Evolutionary conservation across 2,888 invertebrate genomes (phyloP).

Genomic region (Netelia fuscicornis): DNA sequence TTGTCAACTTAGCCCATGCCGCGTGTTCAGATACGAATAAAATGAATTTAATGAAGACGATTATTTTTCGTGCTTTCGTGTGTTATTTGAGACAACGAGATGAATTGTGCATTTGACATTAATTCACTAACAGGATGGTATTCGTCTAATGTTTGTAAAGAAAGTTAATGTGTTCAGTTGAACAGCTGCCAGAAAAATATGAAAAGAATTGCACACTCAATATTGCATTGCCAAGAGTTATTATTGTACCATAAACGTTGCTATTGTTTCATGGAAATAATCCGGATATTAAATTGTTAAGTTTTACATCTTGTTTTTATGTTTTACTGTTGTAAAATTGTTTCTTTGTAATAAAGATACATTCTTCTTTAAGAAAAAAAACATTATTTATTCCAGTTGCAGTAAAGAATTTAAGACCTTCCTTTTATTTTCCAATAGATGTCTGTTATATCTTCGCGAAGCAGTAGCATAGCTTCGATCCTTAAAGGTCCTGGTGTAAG

Average conservation of each 20-base stretch:
- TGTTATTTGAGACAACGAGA: neutral
- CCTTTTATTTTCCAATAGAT: slow-evolving; percentile 74
- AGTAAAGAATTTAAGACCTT: neutral
- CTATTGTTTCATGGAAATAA: neutral
- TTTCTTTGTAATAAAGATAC: no score
- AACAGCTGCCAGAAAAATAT: neutral
- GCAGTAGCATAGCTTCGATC: slow-evolving; percentile 80
- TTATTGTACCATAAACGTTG: neutral
- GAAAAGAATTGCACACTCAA: neutral
- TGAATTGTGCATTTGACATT: neutral
- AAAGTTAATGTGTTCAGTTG: neutral
- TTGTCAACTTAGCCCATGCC: slow-evolving; percentile 7
- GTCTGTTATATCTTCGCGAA: slow-evolving; percentile 82
- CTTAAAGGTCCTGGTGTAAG: slow-evolving; percentile 79
- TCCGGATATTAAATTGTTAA: neutral
- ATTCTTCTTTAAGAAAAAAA: no score
- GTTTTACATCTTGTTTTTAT: neutral
- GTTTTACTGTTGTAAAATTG: no score
- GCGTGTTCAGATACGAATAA: slow-evolving; percentile 26
- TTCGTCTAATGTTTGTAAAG: neutral
- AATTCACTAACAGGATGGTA: neutral
- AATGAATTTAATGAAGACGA: neutral
- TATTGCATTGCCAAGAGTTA: neutral
- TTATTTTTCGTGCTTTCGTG: neutral
- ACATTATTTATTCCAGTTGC: no score